A percentile compares a stretch with the other conserved stretches of the same genome.
Conservation (phyloP, 2,797 vertebrate species). For the Cirrhinus molitorella region DNA sequence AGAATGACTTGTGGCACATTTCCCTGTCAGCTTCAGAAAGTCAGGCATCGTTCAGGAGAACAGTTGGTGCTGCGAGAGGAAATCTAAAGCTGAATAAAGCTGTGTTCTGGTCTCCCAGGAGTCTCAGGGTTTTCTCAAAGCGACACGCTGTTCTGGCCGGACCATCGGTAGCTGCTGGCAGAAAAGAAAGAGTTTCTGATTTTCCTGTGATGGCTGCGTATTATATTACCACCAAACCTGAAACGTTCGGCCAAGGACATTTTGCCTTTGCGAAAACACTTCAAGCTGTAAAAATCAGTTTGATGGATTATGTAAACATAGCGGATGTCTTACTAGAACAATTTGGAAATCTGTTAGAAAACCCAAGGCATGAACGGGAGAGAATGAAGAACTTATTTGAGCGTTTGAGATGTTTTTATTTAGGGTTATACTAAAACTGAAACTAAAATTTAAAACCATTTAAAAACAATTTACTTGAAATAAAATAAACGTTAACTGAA, state of each 20-base stretch:
- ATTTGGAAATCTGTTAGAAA: neutral
- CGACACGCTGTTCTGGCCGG: neutral
- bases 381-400: neutral
- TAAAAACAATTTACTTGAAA: no score
- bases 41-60: constrained; percentile 25
- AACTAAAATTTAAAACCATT: no score
- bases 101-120: constrained; percentile 5
- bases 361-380: neutral
- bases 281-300: constrained; percentile 12
- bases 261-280: neutral
- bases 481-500: no score
- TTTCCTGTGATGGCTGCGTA: neutral
- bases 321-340: neutral
- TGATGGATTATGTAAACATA: constrained; percentile 6
- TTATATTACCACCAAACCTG: constrained; percentile 29
- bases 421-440: no score
- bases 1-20: constrained; percentile 16
- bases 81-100: neutral
- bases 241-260: constrained; percentile 12
- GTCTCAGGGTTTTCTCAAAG: neutral
- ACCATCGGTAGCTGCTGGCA: constrained; percentile 2
- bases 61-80: neutral
- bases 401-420: no score
- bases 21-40: neutral
- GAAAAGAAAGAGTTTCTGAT: neutral